These are phyloP conservation scores for Lysandra coridon DNA, from an alignment of 2,888 invertebrate species.

Conservation along the genomic window DNA sequence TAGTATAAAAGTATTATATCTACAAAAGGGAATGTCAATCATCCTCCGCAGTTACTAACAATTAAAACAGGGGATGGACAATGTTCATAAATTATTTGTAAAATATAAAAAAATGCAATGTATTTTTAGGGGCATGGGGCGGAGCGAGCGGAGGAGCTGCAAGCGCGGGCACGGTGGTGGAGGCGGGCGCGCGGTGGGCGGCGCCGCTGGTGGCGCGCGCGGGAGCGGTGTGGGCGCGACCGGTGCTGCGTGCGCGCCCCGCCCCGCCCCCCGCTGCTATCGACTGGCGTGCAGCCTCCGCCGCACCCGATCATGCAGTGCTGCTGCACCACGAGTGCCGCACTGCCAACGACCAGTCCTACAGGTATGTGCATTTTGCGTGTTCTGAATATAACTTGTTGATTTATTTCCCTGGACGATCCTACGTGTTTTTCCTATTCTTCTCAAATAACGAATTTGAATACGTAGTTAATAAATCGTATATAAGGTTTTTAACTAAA, in stretches of 20 bases:
- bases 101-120: not conserved
- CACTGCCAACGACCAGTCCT: slow-evolving; percentile 59
- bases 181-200: slow-evolving; percentile 82
- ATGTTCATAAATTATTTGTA: no score
- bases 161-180: slow-evolving; percentile 48
- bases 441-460: no score
- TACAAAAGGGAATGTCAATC: no score
- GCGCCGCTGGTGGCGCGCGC: slow-evolving; percentile 89
- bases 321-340: slow-evolving; percentile 62
- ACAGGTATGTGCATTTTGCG: slow-evolving; percentile 50
- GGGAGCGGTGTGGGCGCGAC: slow-evolving; percentile 87
- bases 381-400: not conserved
- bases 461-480: no score
- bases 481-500: no score
- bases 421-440: no score
- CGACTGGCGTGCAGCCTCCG: slow-evolving; percentile 51
- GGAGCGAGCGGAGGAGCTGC: slow-evolving; percentile 32
- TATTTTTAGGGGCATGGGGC: slow-evolving; percentile 37
- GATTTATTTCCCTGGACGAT: not conserved
- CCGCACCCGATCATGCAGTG: slow-evolving; percentile 46
- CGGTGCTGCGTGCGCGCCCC: slow-evolving; percentile 74
- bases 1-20: no score
- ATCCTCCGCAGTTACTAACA: no score
- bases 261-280: slow-evolving; percentile 53
- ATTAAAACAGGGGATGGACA: no score